These are phyloP conservation scores for Loxodonta africana DNA, from an alignment of 2,113 vertebrate species.

Conservation along the genomic window DNA sequence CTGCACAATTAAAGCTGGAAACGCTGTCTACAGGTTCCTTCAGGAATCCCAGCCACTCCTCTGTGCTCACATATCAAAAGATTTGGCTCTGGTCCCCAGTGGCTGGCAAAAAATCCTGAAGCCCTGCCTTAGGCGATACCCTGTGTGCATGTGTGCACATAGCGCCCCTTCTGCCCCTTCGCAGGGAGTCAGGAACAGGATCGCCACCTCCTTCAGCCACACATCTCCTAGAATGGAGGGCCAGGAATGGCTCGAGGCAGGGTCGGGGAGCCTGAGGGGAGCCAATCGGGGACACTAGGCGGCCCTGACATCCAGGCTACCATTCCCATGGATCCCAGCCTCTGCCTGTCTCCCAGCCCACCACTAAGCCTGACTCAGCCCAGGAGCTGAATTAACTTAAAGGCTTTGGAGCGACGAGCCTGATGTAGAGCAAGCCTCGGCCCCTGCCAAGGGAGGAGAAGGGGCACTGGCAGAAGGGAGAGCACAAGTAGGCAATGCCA, in stretches of 20 bases:
- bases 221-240: neutral
- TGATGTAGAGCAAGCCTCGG: neutral
- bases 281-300: neutral
- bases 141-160: neutral
- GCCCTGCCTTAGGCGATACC: neutral
- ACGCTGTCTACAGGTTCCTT: slow-evolving; percentile 59
- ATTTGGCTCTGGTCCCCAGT: slow-evolving; percentile 1
- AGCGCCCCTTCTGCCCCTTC: neutral
- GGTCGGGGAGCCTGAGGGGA: neutral
- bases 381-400: neutral
- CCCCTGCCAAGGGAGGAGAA: neutral
- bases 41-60: slow-evolving; percentile 14
- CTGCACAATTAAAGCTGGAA: slow-evolving; percentile 67
- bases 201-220: no score
- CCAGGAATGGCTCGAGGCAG: neutral
- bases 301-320: neutral
- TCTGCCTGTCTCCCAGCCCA: neutral
- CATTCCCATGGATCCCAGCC: no score
- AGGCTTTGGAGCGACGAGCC: neutral
- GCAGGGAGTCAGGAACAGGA: neutral
- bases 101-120: neutral
- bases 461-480: neutral
- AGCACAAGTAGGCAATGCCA: neutral
- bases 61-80: neutral
- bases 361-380: neutral